Base-by-base conservation (phyloP, 2,113 vertebrate genomes). In the Danio rerio region DNA sequence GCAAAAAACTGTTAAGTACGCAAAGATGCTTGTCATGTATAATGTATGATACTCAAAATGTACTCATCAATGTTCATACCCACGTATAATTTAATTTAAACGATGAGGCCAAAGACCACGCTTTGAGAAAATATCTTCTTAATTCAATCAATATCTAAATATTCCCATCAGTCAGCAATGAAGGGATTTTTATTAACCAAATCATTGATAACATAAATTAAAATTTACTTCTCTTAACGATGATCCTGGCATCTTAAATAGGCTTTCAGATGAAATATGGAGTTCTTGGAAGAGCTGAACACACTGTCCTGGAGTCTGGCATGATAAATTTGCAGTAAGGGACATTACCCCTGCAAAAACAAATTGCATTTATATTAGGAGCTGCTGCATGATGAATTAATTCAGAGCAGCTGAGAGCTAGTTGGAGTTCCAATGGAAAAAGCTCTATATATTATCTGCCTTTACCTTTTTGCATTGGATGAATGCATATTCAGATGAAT, bases 291-390 rank as follows among this genome's bases (percentile, higher is more conserved):
- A 83, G 74, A 83, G 79, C 84, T 88, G 87, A 87, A 88, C 68
- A 85, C 89, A 90, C 81, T 82, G 47, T 78, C 74, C 71, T 73
- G 77, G 85, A 85, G 84, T 77, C 83, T 63, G 31, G 56, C 5
- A 7, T 88, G 88, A 90, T 89, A 72, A 88, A 89, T 87, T 84
- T 50, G 79, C 56, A 61, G 66, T 52, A 85, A 83, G 86, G 85
- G 88, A 88, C 86, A 88, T 89, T 87, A 88, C 85, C 87, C 31
- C 81, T 52, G 79, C 86, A 89, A 86, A 31, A 89, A 88, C 83
- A 89, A 88, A 88, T 87, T 85, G 85, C 83, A 83, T 85, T 89
- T 86, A 87, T 73, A 88, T 86, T 78, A 82, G 70, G 86, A 83
- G 70, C 70, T 83, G 58, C 71, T 62, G 83, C 73, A 81, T 89